A percentile compares a stretch with the other conserved stretches of the same genome.
These are phyloP conservation scores for Sciurus vulgaris DNA, from an alignment of 2,797 vertebrate species.

Conservation along the genomic window DNA sequence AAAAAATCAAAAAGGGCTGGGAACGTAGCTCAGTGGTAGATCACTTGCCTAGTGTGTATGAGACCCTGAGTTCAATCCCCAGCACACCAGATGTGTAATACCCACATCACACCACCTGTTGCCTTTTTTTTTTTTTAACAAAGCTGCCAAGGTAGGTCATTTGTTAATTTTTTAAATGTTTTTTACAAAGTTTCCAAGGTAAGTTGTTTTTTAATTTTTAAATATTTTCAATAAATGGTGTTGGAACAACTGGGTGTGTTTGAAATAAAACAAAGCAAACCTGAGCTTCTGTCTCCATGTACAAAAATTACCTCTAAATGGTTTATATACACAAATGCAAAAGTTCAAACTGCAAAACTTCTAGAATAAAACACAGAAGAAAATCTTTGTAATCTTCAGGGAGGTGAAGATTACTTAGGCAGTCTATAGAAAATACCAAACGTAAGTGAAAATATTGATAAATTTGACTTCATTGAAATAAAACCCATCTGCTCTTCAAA, in stretches of 20 bases:
- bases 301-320: not conserved
- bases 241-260: not conserved
- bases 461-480: not conserved
- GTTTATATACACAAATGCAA: not conserved
- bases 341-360: not conserved
- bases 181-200: not conserved
- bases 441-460: conserved; percentile 21
- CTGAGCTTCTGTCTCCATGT: not conserved
- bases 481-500: not conserved
- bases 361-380: not conserved
- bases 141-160: too few relatives aligned
- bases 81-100: too few relatives aligned
- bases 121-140: not conserved
- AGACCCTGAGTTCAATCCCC: too few relatives aligned
- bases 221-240: not conserved
- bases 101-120: too few relatives aligned
- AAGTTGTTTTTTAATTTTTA: not conserved
- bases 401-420: not conserved
- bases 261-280: not conserved
- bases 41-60: too few relatives aligned
- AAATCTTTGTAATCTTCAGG: not conserved
- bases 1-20: too few relatives aligned
- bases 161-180: too few relatives aligned
- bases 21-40: too few relatives aligned
- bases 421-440: not conserved